phyloP scores from a whole-genome alignment of 23 tunicate genomes.

The Trididemnum nubilum region DNA sequence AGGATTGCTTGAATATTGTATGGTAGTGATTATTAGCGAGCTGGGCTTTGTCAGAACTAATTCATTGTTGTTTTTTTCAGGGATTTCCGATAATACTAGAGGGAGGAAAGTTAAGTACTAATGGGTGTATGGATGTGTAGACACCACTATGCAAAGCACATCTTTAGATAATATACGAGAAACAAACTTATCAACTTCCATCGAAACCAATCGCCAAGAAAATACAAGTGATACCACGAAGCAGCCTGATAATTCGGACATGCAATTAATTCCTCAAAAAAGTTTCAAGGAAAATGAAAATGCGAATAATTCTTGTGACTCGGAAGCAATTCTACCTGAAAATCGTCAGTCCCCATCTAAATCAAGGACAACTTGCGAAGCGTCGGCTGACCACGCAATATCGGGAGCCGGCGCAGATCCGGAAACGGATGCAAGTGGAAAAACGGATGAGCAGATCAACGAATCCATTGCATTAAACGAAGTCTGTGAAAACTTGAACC shows the following conservation, averaged over 20 bases:
- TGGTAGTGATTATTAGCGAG: too few relatives aligned
- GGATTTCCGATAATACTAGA: too few relatives aligned
- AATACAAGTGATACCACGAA: background rate
- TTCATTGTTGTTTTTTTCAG: too few relatives aligned
- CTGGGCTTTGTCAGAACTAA: too few relatives aligned
- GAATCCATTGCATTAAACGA: background rate
- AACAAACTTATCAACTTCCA: background rate
- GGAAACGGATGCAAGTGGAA: background rate
- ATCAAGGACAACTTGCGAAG: background rate
- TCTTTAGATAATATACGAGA: background rate
- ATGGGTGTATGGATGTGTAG: background rate
- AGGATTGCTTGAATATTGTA: too few relatives aligned
- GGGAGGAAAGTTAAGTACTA: too few relatives aligned
- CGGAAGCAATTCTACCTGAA: background rate
- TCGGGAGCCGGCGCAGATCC: background rate
- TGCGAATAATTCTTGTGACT: background rate
- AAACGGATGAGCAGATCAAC: background rate
- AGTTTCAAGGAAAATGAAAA: background rate
- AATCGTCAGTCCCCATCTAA: slow-evolving; percentile 8
- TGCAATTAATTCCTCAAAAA: slow-evolving; percentile 19
- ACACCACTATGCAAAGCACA: slow-evolving; percentile 21
- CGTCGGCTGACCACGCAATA: background rate
- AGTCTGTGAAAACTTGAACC: background rate
- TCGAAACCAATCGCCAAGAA: background rate
- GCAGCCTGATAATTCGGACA: background rate